A percentile compares a stretch with the other conserved stretches of the same genome.
Evolutionary conservation across 2,797 vertebrate species (phyloP).

Genomic region (Tamandua tetradactyla): DNA sequence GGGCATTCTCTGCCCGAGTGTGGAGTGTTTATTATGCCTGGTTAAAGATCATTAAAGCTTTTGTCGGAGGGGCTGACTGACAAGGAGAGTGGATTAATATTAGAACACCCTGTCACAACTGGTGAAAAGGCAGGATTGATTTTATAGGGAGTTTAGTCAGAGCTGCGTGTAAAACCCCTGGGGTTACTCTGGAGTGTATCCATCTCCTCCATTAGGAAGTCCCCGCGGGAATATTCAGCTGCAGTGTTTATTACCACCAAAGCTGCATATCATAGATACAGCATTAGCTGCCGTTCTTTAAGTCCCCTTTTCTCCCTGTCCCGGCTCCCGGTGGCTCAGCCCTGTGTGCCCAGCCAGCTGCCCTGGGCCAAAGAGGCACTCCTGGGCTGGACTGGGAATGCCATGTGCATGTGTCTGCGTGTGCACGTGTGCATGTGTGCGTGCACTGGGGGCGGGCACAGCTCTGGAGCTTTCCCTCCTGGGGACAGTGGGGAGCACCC

Average conservation of each 20-base stretch:
- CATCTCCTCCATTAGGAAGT: constrained; percentile 79
- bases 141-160: constrained; percentile 84
- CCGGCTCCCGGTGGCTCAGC: neutral
- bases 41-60: constrained; percentile 85
- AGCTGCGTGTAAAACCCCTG: constrained; percentile 81
- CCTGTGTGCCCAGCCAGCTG: neutral
- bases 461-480: neutral
- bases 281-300: constrained; percentile 25
- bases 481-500: neutral
- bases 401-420: accelerated
- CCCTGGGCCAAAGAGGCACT: neutral
- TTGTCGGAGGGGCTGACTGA: constrained; percentile 81
- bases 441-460: neutral
- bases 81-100: constrained; percentile 86
- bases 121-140: constrained; percentile 85
- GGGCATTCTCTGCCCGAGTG: constrained; percentile 43
- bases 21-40: constrained; percentile 78
- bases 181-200: constrained; percentile 82
- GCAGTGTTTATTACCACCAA: constrained; percentile 73
- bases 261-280: constrained; percentile 64
- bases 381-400: neutral
- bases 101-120: constrained; percentile 85
- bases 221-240: constrained; percentile 80
- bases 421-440: no score
- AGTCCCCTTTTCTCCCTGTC: neutral